Percentiles rank a stretch among this genome's conserved stretches.
Evolutionary conservation across 2,113 vertebrate genomes (phyloP).

Genomic region (Sinocyclocheilus anshuiensis): DNA sequence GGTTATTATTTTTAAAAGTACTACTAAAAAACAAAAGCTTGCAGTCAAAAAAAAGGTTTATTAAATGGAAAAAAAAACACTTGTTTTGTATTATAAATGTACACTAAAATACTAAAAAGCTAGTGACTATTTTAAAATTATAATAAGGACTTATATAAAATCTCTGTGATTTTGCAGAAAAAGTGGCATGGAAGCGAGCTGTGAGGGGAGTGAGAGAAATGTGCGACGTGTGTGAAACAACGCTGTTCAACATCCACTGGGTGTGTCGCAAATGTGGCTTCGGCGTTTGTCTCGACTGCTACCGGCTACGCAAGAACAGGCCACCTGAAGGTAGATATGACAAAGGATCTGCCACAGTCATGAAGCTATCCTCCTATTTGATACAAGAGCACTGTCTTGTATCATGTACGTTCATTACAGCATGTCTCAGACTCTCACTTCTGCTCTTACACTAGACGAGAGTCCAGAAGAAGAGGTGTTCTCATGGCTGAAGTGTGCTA

Average conservation of each 20-base stretch:
- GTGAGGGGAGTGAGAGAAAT: constrained; percentile 95
- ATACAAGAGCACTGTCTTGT: neutral
- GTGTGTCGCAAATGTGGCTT: constrained; percentile 99
- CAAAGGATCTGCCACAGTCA: neutral
- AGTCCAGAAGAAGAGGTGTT: constrained; percentile 93
- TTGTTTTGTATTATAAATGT: neutral
- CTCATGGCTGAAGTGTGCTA: constrained; percentile 97
- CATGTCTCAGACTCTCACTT: constrained; percentile 18
- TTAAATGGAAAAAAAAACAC: neutral
- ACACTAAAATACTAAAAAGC: neutral
- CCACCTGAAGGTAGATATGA: constrained; percentile 84
- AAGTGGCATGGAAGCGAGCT: constrained; percentile 98
- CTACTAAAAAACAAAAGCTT: no score
- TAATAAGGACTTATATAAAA: neutral
- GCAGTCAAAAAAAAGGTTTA: neutral
- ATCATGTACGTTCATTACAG: neutral
- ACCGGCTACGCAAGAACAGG: constrained; percentile 90
- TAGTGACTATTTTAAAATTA: neutral
- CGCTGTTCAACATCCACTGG: constrained; percentile 98
- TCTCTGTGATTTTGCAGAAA: constrained; percentile 77
- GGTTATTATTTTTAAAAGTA: no score
- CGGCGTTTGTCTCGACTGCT: constrained; percentile 97
- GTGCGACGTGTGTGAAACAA: constrained; percentile 98
- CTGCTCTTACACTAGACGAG: constrained; percentile 82
- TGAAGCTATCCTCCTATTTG: neutral